phyloP scores from a whole-genome alignment of 2,797 vertebrate species.

The Prionace glauca region DNA sequence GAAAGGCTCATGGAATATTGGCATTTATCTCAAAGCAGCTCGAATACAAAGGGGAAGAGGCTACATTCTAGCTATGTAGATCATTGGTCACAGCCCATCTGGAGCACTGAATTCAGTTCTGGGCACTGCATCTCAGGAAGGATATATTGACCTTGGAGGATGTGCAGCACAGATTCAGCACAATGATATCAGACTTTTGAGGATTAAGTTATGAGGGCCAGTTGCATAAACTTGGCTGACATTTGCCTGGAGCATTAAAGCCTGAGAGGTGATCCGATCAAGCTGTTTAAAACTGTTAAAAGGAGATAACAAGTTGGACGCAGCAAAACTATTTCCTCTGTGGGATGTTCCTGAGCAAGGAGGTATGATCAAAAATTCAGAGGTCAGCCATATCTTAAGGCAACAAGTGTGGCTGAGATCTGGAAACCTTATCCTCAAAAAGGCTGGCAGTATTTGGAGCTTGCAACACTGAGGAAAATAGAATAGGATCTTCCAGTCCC shows the following conservation, averaged over 20 bases:
- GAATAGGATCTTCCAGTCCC: not conserved
- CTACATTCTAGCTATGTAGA: not conserved
- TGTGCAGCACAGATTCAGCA: not conserved
- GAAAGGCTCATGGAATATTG: not conserved
- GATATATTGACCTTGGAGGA: not conserved
- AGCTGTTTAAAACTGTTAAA: not conserved
- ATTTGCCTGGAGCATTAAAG: not conserved
- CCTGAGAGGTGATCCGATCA: not conserved
- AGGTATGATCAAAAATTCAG: not conserved
- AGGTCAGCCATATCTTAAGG: not conserved
- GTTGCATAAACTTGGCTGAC: not conserved
- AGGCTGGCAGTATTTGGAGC: not conserved
- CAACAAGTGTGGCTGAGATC: not conserved
- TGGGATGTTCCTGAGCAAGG: not conserved
- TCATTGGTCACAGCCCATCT: not conserved
- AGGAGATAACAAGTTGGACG: not conserved
- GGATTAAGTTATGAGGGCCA: not conserved
- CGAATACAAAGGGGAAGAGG: not conserved
- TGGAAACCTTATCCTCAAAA: not conserved
- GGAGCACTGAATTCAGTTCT: not conserved
- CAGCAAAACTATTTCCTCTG: not conserved
- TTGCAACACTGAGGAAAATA: not conserved
- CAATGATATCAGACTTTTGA: not conserved
- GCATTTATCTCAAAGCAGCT: not conserved
- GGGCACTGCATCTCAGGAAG: not conserved